Base-by-base conservation (phyloP, 2,113 vertebrate genomes). In the Dromaius novaehollandiae region DNA sequence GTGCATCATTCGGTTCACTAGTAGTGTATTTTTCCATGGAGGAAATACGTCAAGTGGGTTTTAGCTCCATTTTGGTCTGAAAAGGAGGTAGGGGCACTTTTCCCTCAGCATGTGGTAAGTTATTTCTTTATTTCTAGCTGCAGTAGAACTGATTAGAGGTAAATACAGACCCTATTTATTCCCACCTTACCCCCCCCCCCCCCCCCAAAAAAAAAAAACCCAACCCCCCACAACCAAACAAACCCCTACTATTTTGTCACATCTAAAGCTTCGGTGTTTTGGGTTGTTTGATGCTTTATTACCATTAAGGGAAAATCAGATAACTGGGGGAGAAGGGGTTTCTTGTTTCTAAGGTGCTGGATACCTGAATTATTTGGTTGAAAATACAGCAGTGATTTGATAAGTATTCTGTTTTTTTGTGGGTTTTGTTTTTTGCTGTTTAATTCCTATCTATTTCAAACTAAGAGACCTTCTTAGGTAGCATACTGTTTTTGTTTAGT, bases 231-330 rank as follows among this genome's bases (percentile, higher is more conserved):
- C 44, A 44, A 44, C 44, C 44, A 46, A 46, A 46, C 11, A 44
- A 6, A 6, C 4, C 3, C 13, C 4, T 11, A 4, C 32, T 56
- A 8, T 34, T 78, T 36, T 64, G 21, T 34, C 34, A 6, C 19
- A 21, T 56, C 71, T 56, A 36, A 90, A 82, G 7, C 48, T 64
- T 36, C 0, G 0, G 5, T 53, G 34, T 0, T 24, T 88, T 74
- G 71, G 13, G 12, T 87, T 89, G 19, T 17, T 81, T 48, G 14
- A 44, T 80, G n/a, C n/a, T 77, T 82, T 93, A 13, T 89, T 73
- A 38, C 69, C 10, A 38, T 0, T 0, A 42, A 88, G 56, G 78
- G 60, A 89, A 85, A 82, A 85, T 79, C 65, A 13, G 87, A 55
- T 89, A 71, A 40, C 38, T 90, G 86, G 68, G 56, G 15, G n/a